A percentile compares a stretch with the other conserved stretches of the same genome.
Evolutionary conservation across 2,113 vertebrate genomes (phyloP).

Genomic region (Gobiocypris rarus): DNA sequence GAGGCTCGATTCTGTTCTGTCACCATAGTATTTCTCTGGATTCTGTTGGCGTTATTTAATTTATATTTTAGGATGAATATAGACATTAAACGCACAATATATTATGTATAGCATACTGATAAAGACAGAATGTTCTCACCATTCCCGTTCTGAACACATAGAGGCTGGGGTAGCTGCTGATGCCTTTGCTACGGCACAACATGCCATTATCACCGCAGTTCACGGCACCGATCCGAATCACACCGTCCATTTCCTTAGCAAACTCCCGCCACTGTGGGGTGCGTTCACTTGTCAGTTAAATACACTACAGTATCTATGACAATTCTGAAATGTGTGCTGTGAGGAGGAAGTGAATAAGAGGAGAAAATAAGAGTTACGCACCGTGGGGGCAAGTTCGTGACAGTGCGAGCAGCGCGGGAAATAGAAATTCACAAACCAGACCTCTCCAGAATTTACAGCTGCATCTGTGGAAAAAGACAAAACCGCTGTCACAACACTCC

Average conservation of each 20-base stretch:
- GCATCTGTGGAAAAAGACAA: conserved; percentile 75
- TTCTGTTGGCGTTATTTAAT: conserved; percentile 70
- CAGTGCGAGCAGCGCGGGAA: conserved; percentile 96
- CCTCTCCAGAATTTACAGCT: conserved; percentile 92
- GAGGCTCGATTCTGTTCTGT: conserved; percentile 85
- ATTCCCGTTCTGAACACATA: conserved; percentile 85
- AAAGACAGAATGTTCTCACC: conserved; percentile 73
- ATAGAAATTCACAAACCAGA: conserved; percentile 99
- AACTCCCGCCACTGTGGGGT: conserved; percentile 90
- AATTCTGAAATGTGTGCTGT: background rate
- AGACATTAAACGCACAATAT: background rate
- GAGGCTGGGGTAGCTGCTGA: conserved; percentile 94
- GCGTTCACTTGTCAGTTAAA: background rate
- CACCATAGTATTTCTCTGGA: conserved; percentile 88
- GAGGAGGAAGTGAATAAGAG: background rate
- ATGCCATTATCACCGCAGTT: conserved; percentile 96
- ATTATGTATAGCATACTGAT: background rate
- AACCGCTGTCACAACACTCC: conserved; percentile 17
- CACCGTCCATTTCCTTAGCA: conserved; percentile 95
- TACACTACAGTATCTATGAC: background rate
- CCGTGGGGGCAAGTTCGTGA: conserved; percentile 93
- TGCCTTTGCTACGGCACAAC: conserved; percentile 90
- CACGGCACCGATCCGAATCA: conserved; percentile 92
- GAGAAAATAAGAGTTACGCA: conserved; percentile 64
- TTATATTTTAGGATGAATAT: background rate